A percentile compares a stretch with the other conserved stretches of the same genome.
These are phyloP conservation scores for Germaria angustata DNA, from an alignment of 2,888 invertebrate species.

Conservation along the genomic window DNA sequence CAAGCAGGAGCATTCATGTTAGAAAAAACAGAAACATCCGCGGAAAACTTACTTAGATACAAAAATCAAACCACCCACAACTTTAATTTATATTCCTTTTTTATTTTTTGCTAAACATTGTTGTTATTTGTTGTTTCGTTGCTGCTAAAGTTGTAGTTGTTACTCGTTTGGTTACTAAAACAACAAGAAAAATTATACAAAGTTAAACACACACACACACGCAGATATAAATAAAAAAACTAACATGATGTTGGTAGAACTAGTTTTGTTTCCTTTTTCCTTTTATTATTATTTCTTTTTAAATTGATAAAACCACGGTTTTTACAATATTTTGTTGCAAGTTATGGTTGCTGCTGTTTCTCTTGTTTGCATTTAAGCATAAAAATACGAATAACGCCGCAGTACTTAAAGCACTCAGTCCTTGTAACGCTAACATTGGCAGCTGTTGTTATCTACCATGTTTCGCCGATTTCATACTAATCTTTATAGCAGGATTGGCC, in stretches of 20 bases:
- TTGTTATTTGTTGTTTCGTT: slow-evolving; percentile 54
- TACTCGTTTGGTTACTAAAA: slow-evolving; percentile 72
- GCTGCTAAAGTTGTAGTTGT: slow-evolving; percentile 73
- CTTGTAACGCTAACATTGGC: slow-evolving; percentile 35
- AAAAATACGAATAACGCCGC: slow-evolving; percentile 63
- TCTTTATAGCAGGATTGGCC: neutral
- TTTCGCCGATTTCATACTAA: neutral
- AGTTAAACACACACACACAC: slow-evolving; percentile 16
- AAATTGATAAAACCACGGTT: slow-evolving; percentile 23
- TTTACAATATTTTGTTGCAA: slow-evolving; percentile 51
- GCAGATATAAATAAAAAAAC: neutral
- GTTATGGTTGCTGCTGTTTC: slow-evolving; percentile 24
- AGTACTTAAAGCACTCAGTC: slow-evolving; percentile 50
- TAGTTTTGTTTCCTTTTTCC: slow-evolving; percentile 27
- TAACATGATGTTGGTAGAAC: slow-evolving; percentile 51
- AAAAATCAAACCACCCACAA: slow-evolving; percentile 42
- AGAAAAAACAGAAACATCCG: slow-evolving; percentile 15
- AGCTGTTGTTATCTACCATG: slow-evolving; percentile 49
- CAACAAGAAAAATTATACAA: slow-evolving; percentile 55
- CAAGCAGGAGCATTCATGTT: slow-evolving; percentile 41
- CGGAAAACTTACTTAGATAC: slow-evolving; percentile 25
- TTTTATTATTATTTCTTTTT: neutral
- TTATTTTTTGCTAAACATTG: slow-evolving; percentile 44
- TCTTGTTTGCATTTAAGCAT: slow-evolving; percentile 31
- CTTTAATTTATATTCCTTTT: slow-evolving; percentile 36